Conservation (phyloP, 2,797 vertebrate genomes). For the Rhinichthys osculus region DNA sequence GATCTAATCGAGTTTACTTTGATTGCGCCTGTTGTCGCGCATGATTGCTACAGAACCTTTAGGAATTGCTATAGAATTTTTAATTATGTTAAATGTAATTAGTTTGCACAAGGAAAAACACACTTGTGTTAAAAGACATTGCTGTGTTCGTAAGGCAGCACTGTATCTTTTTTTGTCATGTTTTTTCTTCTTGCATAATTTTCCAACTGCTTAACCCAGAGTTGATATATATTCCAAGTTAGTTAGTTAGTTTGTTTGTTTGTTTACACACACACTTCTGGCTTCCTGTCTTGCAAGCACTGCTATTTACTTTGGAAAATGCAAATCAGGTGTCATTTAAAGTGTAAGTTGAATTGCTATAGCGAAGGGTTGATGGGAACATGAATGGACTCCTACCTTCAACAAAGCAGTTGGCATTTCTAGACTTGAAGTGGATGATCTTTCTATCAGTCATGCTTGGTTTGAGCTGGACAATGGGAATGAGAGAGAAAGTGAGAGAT, state of each 20-base stretch:
- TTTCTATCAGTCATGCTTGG: conserved; percentile 63
- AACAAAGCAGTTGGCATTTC: conserved; percentile 68
- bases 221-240: background rate
- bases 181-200: background rate
- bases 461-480: conserved; percentile 63
- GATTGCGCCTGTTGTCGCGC: background rate
- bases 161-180: background rate
- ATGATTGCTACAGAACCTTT: background rate
- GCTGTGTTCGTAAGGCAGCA: background rate
- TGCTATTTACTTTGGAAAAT: conserved; percentile 15
- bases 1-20: conserved; percentile 8
- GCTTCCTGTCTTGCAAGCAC: background rate
- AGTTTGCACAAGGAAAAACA: background rate
- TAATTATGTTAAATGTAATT: conserved; percentile 22
- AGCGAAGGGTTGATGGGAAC: conserved; percentile 30
- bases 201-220: background rate
- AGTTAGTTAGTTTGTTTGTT: background rate
- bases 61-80: conserved; percentile 1
- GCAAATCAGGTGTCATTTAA: conserved; percentile 23
- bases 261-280: no score
- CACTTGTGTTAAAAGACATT: background rate
- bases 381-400: conserved; percentile 64
- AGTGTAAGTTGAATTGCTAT: background rate
- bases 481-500: conserved; percentile 39
- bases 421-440: conserved; percentile 59